Evolutionary conservation across 2,797 vertebrate genomes (phyloP).

Genomic region (Sebastolobus alascanus): DNA sequence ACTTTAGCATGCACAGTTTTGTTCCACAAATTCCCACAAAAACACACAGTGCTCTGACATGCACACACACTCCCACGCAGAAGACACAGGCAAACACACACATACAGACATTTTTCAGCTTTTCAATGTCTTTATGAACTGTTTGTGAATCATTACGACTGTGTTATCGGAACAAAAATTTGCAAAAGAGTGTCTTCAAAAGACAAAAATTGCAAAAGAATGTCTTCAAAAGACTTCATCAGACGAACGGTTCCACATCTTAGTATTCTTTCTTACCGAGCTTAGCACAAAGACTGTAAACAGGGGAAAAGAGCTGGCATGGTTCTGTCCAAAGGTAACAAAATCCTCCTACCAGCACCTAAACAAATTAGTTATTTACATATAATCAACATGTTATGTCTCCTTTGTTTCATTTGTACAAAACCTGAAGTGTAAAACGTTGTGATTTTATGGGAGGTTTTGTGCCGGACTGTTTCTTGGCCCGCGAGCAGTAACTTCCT

Average conservation of each 20-base stretch:
- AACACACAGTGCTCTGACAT: constrained; percentile 5
- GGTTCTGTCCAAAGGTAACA: neutral
- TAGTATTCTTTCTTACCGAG: neutral
- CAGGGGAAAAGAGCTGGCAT: neutral
- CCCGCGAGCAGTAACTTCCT: neutral
- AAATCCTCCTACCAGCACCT: neutral
- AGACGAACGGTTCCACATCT: neutral
- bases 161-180: neutral
- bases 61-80: neutral
- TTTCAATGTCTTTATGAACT: neutral
- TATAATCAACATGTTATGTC: neutral
- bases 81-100: constrained; percentile 1
- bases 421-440: neutral
- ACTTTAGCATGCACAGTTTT: constrained; percentile 38
- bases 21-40: constrained; percentile 24
- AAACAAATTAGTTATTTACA: neutral
- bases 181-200: neutral
- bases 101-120: constrained; percentile 3
- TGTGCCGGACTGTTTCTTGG: neutral
- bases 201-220: neutral
- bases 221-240: neutral
- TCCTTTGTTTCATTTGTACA: neutral
- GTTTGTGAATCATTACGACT: constrained; percentile 3
- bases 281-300: neutral
- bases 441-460: neutral